Evolutionary conservation across 1,140 invertebrate genomes (phyloP).

Genomic region (Aphidius gifuensis): DNA sequence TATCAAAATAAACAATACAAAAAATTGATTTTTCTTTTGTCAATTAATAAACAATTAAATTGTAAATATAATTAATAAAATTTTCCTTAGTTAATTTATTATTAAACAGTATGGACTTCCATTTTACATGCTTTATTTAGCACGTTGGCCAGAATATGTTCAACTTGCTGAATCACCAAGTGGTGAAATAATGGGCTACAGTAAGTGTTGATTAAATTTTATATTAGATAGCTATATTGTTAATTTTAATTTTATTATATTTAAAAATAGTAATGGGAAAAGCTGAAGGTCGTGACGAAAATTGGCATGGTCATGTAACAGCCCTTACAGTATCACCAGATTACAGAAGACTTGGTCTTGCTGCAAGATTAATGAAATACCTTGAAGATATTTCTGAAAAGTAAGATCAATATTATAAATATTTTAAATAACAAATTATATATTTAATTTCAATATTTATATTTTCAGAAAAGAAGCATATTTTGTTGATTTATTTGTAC

Average conservation of each 20-base stretch:
- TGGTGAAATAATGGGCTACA: conserved; percentile 97
- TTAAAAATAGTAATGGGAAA: conserved; percentile 78
- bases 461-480: conserved; percentile 83
- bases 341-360: conserved; percentile 86
- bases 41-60: not conserved
- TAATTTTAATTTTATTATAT: too few species aligned
- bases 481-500: conserved; percentile 98
- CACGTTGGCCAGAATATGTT: conserved; percentile 99
- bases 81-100: conserved; percentile 29
- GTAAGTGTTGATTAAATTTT: conserved; percentile 62
- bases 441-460: not conserved
- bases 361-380: conserved; percentile 91
- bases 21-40: not conserved
- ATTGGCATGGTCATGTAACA: conserved; percentile 99
- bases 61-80: conserved; percentile 5
- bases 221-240: not conserved
- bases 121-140: conserved; percentile 97
- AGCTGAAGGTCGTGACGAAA: conserved; percentile 89
- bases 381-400: conserved; percentile 95
- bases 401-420: conserved; percentile 53
- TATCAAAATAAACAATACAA: conserved; percentile 17
- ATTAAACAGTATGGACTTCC: conserved; percentile 80
- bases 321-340: conserved; percentile 95
- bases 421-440: not conserved
- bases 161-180: conserved; percentile 92